A percentile compares a stretch with the other conserved stretches of the same genome.
phyloP scores from a whole-genome alignment of 2,797 vertebrate species.

The Phylloscopus collybita region DNA sequence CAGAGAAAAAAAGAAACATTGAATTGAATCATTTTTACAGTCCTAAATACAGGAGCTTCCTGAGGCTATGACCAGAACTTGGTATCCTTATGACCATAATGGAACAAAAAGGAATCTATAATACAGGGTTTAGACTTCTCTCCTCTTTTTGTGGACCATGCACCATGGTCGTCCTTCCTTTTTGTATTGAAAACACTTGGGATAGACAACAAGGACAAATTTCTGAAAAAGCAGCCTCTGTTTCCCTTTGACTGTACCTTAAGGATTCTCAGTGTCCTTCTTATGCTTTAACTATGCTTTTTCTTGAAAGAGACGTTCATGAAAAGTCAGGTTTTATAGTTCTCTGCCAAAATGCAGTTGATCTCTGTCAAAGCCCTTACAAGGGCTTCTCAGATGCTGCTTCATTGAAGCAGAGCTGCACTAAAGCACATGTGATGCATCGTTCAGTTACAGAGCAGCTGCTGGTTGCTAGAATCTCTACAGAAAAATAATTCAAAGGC shows the following conservation, averaged over 20 bases:
- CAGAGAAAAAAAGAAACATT: not conserved
- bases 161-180: not conserved
- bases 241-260: not conserved
- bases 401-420: not conserved
- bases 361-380: not conserved
- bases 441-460: not conserved
- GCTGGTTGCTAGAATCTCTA: not conserved
- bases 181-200: not conserved
- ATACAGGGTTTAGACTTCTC: not conserved
- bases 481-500: not conserved
- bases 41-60: not conserved
- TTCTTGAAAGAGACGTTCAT: not conserved
- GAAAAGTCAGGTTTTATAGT: not conserved
- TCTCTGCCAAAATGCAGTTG: not conserved
- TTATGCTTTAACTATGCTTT: not conserved
- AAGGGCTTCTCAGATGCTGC: not conserved
- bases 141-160: not conserved
- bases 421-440: rapidly evolving
- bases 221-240: not conserved
- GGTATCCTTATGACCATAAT: not conserved
- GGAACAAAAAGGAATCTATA: not conserved
- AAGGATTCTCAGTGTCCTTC: not conserved
- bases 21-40: not conserved
- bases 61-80: not conserved
- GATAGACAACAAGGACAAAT: not conserved